Base-by-base conservation (phyloP, 2,113 vertebrate genomes). In the Archocentrus centrarchus region DNA sequence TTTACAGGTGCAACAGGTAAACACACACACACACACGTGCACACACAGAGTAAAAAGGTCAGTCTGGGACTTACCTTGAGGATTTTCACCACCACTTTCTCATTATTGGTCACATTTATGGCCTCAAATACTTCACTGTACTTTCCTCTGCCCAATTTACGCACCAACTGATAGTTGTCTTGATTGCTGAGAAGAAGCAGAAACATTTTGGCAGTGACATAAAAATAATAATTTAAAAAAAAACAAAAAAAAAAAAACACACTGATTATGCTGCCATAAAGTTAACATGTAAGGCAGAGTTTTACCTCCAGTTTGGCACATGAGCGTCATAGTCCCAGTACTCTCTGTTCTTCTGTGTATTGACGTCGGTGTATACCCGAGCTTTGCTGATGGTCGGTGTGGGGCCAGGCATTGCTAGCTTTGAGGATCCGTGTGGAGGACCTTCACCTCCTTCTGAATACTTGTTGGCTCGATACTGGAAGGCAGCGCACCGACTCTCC, bases 61-160 rank as follows among this genome's bases (percentile, higher is more conserved):
- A 50, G 44, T 73, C 10, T 73, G 11, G 44, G 10, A 4, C 78
- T 97, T 93, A 99, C 98, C 97, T 99, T 99, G 80, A 99, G 97
- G 92, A 99, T 99, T 96, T 99, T 99, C 70, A 99, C 98, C 41
- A 99, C 98, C 59, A 99, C 98, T 87, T 98, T 97, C 92, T 99
- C 98, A 35, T 98, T 99, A 96, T 97, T 99, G 94, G 97, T 99
- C 94, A 99, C 97, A 93, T 99, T 99, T 94, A 99, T 98, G 92
- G 98, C 98, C 95, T 99, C 98, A 57, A 99, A 99, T 32, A 99
- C 98, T 95, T 99, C 98, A 27, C 98, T 99, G 95, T 99, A 99
- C 90, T 99, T 99, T 44, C 98, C 98, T 79, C 98, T 93, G 59
- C 98, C 98, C 41, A 99, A 96, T 93, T 99, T 99, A 1, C 98